phyloP scores from a whole-genome alignment of 2,113 vertebrate genomes.

The Cinclus mexicanus region DNA sequence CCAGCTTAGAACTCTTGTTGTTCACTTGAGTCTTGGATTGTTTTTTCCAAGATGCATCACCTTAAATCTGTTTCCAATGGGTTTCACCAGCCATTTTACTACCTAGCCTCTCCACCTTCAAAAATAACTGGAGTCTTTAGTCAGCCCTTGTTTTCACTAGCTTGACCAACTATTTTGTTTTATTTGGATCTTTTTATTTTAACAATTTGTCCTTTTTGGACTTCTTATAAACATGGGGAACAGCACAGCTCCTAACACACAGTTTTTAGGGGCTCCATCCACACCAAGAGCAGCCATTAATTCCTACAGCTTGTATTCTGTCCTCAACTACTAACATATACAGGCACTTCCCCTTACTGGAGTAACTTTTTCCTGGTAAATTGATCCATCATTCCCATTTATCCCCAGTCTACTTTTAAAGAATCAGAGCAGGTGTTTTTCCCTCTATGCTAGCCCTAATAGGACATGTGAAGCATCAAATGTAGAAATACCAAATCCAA shows the following conservation, averaged over 20 bases:
- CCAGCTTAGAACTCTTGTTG: background rate
- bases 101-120: background rate
- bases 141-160: background rate
- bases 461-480: background rate
- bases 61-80: background rate
- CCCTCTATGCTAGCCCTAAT: fast-evolving
- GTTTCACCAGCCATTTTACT: background rate
- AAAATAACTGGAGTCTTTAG: background rate
- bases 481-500: background rate
- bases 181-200: background rate
- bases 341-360: background rate
- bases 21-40: background rate
- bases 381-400: background rate
- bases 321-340: background rate
- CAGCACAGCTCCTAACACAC: background rate
- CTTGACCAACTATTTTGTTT: background rate
- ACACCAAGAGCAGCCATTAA: background rate
- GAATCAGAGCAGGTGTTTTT: background rate
- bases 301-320: background rate
- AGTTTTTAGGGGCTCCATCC: background rate
- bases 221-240: background rate
- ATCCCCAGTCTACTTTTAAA: background rate
- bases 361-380: background rate
- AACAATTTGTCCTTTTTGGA: background rate
- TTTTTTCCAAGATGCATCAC: background rate